Base-by-base conservation (phyloP, 2,888 invertebrate genomes). In the Oegoconia quadripuncta region DNA sequence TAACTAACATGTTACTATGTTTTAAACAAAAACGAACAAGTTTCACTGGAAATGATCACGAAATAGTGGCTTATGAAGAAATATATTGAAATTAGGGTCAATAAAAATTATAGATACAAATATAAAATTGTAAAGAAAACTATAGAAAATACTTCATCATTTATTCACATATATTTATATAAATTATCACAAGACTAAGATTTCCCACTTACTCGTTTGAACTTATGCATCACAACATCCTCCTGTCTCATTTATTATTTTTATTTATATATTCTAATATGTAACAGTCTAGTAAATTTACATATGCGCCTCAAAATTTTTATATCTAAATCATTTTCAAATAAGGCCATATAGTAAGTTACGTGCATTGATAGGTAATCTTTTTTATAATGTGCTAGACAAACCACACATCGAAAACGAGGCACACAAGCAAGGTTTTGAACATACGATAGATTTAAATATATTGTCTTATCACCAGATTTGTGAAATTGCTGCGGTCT, bases 111-210 rank as follows among this genome's bases (percentile, higher is more conserved):
- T 36, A 37, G 37, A 41, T 36, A 46, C 44, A 50, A 42, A 57
- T 64, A 67, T 51, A 56, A 62, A 68, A 61, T 45, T 52, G 47
- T 52, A 81, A n/a, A n/a, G n/a, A n/a, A n/a, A n/a, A n/a, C n/a
- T n/a, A n/a, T n/a, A n/a, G n/a, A n/a, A n/a, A n/a, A 84, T 87
- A 83, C 77, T 84, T 79, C 75, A 76, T 83, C 73, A 75, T 84
- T 87, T 86, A 86, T 84, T 87, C 75, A 78, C 78, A 79, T 83
- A n/a, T n/a, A 77, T 76, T 75, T 73, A 82, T 83, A 83, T 82
- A 83, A 81, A 81, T 83, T 87, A 87, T 87, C 87, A 87, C 86
- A 87, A 86, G 84, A 86, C 84, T 79, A 83, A 43, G 37, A 34
- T 70, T 76, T 74, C 71, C 72, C 59, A 65, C 64, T 74, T 74